Evolutionary conservation across 2,888 invertebrate species (phyloP).

Genomic region (Pammene fasciana): DNA sequence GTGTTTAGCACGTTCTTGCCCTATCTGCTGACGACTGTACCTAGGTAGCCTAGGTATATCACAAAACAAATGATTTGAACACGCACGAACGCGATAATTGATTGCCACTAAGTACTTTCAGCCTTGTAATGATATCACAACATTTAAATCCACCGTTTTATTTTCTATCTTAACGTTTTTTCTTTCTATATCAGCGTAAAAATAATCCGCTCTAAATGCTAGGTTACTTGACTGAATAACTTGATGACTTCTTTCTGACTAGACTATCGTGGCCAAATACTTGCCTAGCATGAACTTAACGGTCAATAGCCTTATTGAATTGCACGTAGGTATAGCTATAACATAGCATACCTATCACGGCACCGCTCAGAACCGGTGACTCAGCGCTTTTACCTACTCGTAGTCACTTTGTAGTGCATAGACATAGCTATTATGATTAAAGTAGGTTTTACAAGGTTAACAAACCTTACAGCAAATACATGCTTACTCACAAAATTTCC

Average conservation of each 20-base stretch:
- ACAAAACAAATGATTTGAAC: background rate
- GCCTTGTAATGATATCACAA: background rate
- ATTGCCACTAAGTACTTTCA: background rate
- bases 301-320: constrained; percentile 17
- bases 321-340: constrained; percentile 6
- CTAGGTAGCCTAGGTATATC: background rate
- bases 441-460: constrained; percentile 6
- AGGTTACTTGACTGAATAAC: too few species aligned
- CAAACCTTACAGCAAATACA: background rate
- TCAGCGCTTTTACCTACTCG: constrained; percentile 20
- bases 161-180: background rate
- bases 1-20: too few species aligned
- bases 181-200: too few species aligned
- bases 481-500: too few species aligned
- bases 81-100: constrained; percentile 1
- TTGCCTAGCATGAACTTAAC: constrained; percentile 4
- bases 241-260: too few species aligned
- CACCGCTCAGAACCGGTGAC: constrained; percentile 20
- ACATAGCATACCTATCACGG: constrained; percentile 5
- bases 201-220: too few species aligned
- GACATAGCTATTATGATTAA: background rate
- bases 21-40: too few species aligned
- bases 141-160: background rate
- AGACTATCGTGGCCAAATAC: constrained; percentile 1
- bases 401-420: constrained; percentile 1